A percentile compares a stretch with the other conserved stretches of the same genome.
Evolutionary conservation across 2,888 invertebrate species (phyloP).

Genomic region (Ormyrus thymus): DNA sequence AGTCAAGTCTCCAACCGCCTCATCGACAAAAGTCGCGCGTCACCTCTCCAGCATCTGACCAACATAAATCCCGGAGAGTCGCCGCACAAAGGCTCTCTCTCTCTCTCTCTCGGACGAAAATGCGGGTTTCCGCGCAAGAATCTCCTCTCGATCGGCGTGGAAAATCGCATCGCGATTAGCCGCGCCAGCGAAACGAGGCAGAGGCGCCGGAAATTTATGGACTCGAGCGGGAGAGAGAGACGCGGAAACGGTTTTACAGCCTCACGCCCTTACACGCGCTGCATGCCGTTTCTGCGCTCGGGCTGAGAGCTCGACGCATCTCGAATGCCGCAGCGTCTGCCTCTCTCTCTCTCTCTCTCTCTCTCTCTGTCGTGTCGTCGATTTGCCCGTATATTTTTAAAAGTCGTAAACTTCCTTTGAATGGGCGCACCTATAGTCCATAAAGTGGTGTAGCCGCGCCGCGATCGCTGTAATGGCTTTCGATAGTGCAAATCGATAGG

Average conservation of each 20-base stretch:
- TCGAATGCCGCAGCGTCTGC: no score
- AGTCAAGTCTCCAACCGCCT: no score
- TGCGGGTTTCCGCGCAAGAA: slow-evolving; percentile 19
- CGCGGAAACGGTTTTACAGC: slow-evolving; percentile 24
- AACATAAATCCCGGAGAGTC: slow-evolving; percentile 29
- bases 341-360: no score
- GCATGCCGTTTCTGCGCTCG: background rate
- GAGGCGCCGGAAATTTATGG: slow-evolving; percentile 42
- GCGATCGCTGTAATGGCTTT: no score
- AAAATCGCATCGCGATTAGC: slow-evolving; percentile 46
- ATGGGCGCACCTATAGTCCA: background rate
- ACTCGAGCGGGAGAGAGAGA: slow-evolving; percentile 16
- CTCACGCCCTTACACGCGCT: slow-evolving; percentile 6
- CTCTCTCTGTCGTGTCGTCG: background rate
- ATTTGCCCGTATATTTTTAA: background rate
- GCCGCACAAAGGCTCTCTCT: background rate
- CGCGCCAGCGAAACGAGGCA: background rate
- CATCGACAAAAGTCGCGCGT: no score
- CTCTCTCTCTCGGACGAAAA: background rate
- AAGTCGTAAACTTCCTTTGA: background rate
- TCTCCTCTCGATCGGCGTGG: slow-evolving; percentile 29
- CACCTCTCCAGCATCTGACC: slow-evolving; percentile 19
- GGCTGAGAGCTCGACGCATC: no score
- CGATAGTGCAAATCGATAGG: no score
- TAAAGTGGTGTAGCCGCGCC: background rate